Percentiles rank a stretch among this genome's conserved stretches.
phyloP scores from a whole-genome alignment of 2,888 invertebrate species.

The Bursaphelenchus okinawaensis region DNA sequence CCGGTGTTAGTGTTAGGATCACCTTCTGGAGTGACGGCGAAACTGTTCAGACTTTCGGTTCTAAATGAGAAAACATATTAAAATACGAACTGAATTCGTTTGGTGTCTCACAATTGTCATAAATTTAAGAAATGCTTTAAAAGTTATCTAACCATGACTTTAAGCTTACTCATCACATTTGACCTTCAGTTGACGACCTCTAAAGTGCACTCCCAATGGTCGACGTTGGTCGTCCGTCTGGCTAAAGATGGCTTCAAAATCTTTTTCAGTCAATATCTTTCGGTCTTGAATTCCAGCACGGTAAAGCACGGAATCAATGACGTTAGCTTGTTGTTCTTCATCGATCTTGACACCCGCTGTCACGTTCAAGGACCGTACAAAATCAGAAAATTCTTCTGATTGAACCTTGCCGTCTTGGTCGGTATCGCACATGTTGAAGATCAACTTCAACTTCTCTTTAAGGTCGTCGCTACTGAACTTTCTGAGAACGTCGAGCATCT shows the following conservation, averaged over 20 bases:
- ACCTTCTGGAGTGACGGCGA: constrained; percentile 39
- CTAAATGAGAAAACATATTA: constrained; percentile 34
- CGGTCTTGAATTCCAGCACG: constrained; percentile 37
- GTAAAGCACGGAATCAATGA: constrained; percentile 31
- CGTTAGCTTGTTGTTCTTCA: constrained; percentile 33
- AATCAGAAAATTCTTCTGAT: constrained; percentile 83
- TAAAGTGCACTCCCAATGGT: constrained; percentile 53
- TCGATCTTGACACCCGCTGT: constrained; percentile 53
- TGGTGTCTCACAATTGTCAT: no score
- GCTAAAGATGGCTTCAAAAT: constrained; percentile 52
- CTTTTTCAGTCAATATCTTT: constrained; percentile 40
- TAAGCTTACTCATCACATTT: constrained; percentile 43
- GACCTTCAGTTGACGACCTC: constrained; percentile 44
- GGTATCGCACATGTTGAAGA: constrained; percentile 95
- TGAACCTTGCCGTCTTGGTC: constrained; percentile 89
- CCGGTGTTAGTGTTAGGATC: constrained; percentile 14
- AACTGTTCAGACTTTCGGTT: constrained; percentile 53
- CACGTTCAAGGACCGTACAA: constrained; percentile 65
- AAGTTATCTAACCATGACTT: background rate
- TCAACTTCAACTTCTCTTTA: constrained; percentile 68
- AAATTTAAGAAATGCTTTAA: no score
- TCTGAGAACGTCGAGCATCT: constrained; percentile 77
- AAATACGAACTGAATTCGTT: background rate
- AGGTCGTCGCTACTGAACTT: constrained; percentile 39
- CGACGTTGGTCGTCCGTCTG: constrained; percentile 39